These are phyloP conservation scores for Gallinago jamesoni DNA, from an alignment of 2,113 vertebrate species.

Conservation along the genomic window DNA sequence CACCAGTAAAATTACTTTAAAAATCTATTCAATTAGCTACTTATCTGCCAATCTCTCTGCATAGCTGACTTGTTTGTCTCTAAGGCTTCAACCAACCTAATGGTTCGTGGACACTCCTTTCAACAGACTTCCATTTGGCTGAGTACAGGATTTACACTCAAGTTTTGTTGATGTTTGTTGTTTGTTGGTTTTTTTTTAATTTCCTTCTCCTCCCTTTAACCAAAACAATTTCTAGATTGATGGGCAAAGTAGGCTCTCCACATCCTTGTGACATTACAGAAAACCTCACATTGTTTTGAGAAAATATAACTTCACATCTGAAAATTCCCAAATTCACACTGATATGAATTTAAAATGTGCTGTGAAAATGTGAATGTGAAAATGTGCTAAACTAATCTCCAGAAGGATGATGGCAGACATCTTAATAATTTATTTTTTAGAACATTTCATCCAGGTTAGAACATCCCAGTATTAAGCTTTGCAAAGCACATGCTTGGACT, in stretches of 20 bases:
- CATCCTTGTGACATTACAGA: not conserved
- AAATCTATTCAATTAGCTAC: conserved; percentile 20
- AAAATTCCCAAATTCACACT: not conserved
- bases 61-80: conserved; percentile 34
- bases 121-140: not conserved
- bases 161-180: not conserved
- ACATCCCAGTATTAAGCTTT: not conserved
- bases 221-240: not conserved
- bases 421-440: not conserved
- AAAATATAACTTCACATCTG: not conserved
- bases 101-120: conserved; percentile 12
- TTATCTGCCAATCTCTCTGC: conserved; percentile 28
- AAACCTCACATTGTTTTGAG: not conserved
- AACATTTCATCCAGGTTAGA: not conserved
- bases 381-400: not conserved
- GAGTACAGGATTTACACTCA: not conserved
- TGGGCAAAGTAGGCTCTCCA: not conserved
- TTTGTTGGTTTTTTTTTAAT: not conserved
- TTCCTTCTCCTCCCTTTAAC: not conserved
- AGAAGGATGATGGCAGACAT: not conserved
- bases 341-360: not conserved
- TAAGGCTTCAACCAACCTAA: not conserved
- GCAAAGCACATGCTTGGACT: not conserved
- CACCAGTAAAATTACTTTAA: conserved; percentile 19
- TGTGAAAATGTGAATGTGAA: not conserved